phyloP scores from a whole-genome alignment of 23 tunicate genomes.

The Oikopleura vanhoeffeni region DNA sequence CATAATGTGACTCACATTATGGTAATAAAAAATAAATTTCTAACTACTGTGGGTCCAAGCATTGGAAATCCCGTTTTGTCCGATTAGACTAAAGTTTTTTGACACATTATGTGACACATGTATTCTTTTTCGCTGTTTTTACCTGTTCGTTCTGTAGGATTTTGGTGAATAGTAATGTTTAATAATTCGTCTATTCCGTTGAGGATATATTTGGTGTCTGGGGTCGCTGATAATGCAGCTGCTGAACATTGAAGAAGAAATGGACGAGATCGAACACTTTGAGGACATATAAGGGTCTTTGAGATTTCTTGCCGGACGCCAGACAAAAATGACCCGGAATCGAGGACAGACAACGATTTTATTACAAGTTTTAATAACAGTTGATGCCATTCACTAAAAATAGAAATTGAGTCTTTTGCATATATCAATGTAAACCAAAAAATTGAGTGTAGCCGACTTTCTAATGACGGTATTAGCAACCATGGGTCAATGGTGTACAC shows the following conservation, averaged over 20 bases:
- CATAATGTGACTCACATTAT: too few relatives aligned
- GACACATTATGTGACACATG: too few relatives aligned
- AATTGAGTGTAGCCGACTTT: too few relatives aligned
- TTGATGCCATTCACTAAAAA: conserved; percentile 5
- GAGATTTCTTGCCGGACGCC: not conserved
- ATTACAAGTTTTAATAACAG: not conserved
- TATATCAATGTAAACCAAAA: too few relatives aligned
- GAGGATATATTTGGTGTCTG: not conserved
- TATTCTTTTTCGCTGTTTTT: too few relatives aligned
- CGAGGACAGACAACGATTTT: not conserved
- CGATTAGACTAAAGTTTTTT: too few relatives aligned
- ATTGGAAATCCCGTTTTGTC: too few relatives aligned
- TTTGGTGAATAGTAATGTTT: conserved; percentile 2
- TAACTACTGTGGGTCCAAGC: too few relatives aligned
- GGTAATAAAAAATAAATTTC: too few relatives aligned
- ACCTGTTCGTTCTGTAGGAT: not conserved
- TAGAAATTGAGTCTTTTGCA: too few relatives aligned
- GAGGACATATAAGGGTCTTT: not conserved
- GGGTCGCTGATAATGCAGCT: not conserved
- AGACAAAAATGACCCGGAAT: not conserved
- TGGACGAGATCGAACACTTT: conserved; percentile 8
- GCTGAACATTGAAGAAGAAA: conserved; percentile 13
- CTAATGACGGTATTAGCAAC: too few relatives aligned
- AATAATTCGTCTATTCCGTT: conserved; percentile 8
- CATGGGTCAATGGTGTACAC: too few relatives aligned